Evolutionary conservation across 1,140 invertebrate species (phyloP).

Genomic region (Eciton burchellii): DNA sequence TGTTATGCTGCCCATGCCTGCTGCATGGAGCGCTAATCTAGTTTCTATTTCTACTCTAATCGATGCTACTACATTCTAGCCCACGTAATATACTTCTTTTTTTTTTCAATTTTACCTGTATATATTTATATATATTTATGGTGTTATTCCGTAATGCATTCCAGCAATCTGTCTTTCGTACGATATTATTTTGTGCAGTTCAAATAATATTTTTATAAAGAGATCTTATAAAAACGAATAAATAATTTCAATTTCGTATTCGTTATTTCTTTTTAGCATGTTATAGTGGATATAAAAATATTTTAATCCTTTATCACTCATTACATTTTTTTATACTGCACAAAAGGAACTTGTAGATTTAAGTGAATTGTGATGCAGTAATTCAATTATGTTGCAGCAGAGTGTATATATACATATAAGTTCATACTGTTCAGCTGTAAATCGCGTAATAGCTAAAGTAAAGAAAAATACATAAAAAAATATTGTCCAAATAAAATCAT

Average conservation of each 20-base stretch:
- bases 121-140: conserved; percentile 5
- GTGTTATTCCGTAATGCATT: neutral
- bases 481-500: conserved; percentile 1
- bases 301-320: neutral
- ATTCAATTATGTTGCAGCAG: too few species aligned
- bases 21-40: conserved; percentile 85
- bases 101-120: neutral
- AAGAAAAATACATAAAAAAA: conserved; percentile 22
- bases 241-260: too few species aligned
- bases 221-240: too few species aligned
- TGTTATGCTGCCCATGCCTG: conserved; percentile 86
- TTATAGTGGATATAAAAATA: neutral
- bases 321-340: neutral
- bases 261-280: neutral
- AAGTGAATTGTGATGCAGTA: conserved; percentile 58
- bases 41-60: conserved; percentile 83
- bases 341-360: conserved; percentile 63
- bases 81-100: conserved; percentile 48
- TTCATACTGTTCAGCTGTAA: neutral
- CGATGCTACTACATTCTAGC: conserved; percentile 72
- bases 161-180: neutral
- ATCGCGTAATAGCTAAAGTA: neutral
- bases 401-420: neutral
- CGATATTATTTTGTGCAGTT: neutral
- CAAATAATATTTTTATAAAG: too few species aligned